A percentile compares a stretch with the other conserved stretches of the same genome.
Conservation (phyloP, 2,888 invertebrate species). For the Sthenelais limicola region DNA sequence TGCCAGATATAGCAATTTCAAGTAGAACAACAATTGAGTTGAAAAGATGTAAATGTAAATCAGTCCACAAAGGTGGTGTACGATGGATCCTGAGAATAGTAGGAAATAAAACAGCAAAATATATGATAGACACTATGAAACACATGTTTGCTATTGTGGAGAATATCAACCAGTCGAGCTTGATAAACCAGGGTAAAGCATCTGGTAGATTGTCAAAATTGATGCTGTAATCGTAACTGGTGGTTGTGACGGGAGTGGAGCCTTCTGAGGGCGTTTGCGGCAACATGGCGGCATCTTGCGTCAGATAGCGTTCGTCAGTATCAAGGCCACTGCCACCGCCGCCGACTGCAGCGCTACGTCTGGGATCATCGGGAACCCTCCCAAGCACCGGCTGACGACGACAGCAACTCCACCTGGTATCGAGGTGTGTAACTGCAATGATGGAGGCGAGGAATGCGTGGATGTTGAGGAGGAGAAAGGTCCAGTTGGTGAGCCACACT, state of each 20-base stretch:
- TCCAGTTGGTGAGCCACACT: slow-evolving; percentile 67
- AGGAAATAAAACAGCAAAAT: slow-evolving; percentile 61
- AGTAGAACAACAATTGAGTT: slow-evolving; percentile 62
- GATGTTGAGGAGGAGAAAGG: slow-evolving; percentile 59
- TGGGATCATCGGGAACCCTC: no score
- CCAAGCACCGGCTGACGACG: no score
- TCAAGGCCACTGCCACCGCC: slow-evolving; percentile 3
- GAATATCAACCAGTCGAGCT: slow-evolving; percentile 49
- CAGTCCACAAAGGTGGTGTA: slow-evolving; percentile 47
- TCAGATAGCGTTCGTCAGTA: no score
- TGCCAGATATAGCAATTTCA: slow-evolving; percentile 58
- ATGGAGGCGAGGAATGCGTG: slow-evolving; percentile 53
- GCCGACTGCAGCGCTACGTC: no score
- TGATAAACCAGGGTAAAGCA: slow-evolving; percentile 43
- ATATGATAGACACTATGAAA: slow-evolving; percentile 62
- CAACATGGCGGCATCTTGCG: no score
- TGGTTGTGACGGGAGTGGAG: not conserved
- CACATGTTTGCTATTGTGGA: slow-evolving; percentile 12
- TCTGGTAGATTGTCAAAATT: slow-evolving; percentile 54
- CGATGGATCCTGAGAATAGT: slow-evolving; percentile 28
- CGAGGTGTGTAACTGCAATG: slow-evolving; percentile 18
- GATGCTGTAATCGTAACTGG: slow-evolving; percentile 7
- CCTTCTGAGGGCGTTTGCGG: no score
- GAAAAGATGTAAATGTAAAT: slow-evolving; percentile 62
- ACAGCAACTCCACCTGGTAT: not conserved